Evolutionary conservation across 2,797 vertebrate genomes (phyloP), one percentile per base, ranked within the genome.

Genomic region (Danio choprae): DNA sequence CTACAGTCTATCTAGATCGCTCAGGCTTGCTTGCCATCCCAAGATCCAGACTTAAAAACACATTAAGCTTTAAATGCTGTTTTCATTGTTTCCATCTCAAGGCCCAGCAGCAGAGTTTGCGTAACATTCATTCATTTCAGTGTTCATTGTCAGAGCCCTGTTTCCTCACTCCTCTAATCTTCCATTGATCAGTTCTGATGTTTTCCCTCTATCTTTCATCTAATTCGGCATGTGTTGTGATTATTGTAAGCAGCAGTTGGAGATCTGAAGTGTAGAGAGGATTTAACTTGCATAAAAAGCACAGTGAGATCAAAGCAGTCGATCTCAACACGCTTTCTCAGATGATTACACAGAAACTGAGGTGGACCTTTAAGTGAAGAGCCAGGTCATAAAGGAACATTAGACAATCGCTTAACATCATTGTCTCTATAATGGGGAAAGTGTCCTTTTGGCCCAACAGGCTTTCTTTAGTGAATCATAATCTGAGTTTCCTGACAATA

Each of bases 231-330:
- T 38, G 68, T 74, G 74, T 71, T 76, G 40, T 18, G 48, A 83
- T 70, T 63, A 58, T 67, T 71, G 71, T 48, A 62, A 79, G 72
- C 71, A 62, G 77, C 43, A 64, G 56, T 79, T 83, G 55, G 46
- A 78, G 56, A 75, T 77, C 7, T 70, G 40, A 82, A 82, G 81
- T 62, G 40, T 36, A 72, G 70, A 71, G 71, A 58, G 58, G 72
- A 60, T 73, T 80, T 80, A 56, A 55, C 59, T 80, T 12, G 36
- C 48, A 74, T 36, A 71, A 80, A 76, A 48, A 75, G 71, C 43
- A 18, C 43, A 43, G 12, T 0, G 0, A 64, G 65, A 83, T 80
- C 77, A 83, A 83, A 83, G 56, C 10, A 48, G 40, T 43, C 53
- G 10, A 29, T 78, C 65, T 63, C 62, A 53, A 58, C 75, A 51